Evolutionary conservation across 1,140 invertebrate species (phyloP), one percentile per base, ranked within the genome.

Genomic region (Pseudachorutes palmiensis): DNA sequence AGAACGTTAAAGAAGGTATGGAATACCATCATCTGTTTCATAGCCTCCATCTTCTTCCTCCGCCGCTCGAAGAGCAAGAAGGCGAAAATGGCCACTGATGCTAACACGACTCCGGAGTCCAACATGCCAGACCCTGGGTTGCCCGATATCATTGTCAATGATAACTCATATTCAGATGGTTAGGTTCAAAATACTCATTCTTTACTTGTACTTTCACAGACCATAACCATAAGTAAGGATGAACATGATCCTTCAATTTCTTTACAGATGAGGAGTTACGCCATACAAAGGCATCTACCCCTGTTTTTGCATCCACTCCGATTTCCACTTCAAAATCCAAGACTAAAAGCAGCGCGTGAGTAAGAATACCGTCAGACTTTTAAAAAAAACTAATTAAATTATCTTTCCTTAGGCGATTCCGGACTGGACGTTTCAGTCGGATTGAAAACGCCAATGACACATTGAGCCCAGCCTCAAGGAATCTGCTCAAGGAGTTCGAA

Each of bases 401-500:
- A 9, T 55, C 5, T 55, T 55, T 55, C 24, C n/a, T n/a, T n/a
- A 55, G 51, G 24, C 51, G 51, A 55, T 55, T 19, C 51, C 9
- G 51, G 30, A 33, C 58, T 33, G 58, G 31, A 9, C 58, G 58
- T 9, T 61, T 33, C 29, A 61, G 58, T 29, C 30, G 30, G n/a
- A 12, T 36, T 24, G 9, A 9, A 14, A n/a, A n/a, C n/a, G 51
- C 9, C 9, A 55, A 55, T 55, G 51, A 55, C 24, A 3, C 12
- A 19, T 29, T 26, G 9, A 28, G 31, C 41, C 69, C 72, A 2
- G 70, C 69, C 1, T 71, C 72, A 24, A 41, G 72, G 28, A 74
- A 74, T 65, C 59, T 74, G 30, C 61, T 74, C n/a, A 69, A 70
- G 36, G 72, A 74, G 45, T 74, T 74, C 36, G 72, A 74, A 36